A percentile compares a stretch with the other conserved stretches of the same genome.
Evolutionary conservation across 2,797 vertebrate species (phyloP).

Genomic region (Pantherophis alleghaniensis): DNA sequence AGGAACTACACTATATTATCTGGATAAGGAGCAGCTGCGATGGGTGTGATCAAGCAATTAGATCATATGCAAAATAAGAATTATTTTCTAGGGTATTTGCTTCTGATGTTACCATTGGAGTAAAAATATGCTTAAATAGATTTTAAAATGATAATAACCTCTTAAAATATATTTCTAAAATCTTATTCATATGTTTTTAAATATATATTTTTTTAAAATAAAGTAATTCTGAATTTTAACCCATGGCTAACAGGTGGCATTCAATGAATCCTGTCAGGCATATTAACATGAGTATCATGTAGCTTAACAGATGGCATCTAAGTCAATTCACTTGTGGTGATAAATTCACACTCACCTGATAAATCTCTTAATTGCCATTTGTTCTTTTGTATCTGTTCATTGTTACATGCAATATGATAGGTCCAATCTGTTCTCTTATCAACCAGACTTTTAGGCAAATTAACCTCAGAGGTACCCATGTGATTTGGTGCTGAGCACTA

Average conservation of each 20-base stretch:
- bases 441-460: conserved; percentile 30
- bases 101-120: not conserved
- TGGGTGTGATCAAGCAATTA: not conserved
- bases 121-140: not conserved
- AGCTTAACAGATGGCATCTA: conserved; percentile 45
- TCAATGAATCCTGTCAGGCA: conserved; percentile 40
- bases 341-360: conserved; percentile 23
- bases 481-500: not conserved
- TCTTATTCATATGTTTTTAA: not conserved
- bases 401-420: conserved; percentile 14
- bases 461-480: conserved; percentile 29
- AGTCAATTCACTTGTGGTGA: conserved; percentile 29
- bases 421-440: conserved; percentile 8
- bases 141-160: not conserved
- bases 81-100: not conserved
- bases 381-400: conserved; percentile 25
- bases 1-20: not conserved
- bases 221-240: conserved; percentile 32
- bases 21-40: not conserved
- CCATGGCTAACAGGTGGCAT: conserved; percentile 47
- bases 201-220: not conserved
- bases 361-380: conserved; percentile 29
- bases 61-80: not conserved
- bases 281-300: conserved; percentile 12
- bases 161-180: not conserved